These are phyloP conservation scores for Dione vanillae DNA, from an alignment of 2,888 invertebrate species.

Conservation along the genomic window DNA sequence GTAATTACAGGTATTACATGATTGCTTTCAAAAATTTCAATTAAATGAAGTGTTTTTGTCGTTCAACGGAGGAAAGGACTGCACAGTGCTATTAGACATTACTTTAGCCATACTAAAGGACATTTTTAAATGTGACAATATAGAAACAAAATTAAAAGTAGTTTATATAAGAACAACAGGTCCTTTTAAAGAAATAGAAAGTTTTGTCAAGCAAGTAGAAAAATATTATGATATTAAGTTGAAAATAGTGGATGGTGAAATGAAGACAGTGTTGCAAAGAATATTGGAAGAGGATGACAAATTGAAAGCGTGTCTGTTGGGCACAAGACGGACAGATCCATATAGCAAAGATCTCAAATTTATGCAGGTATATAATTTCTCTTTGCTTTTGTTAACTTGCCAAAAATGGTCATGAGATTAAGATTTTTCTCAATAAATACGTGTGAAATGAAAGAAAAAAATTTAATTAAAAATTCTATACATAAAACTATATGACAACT, in stretches of 20 bases:
- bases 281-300: slow-evolving; percentile 84
- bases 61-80: slow-evolving; percentile 99
- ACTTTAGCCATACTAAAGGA: slow-evolving; percentile 64
- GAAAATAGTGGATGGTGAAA: slow-evolving; percentile 86
- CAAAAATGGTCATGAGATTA: no score
- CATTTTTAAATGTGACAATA: slow-evolving; percentile 59
- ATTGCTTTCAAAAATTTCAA: slow-evolving; percentile 86
- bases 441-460: no score
- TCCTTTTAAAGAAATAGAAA: slow-evolving; percentile 93
- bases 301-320: slow-evolving; percentile 95
- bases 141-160: slow-evolving; percentile 84
- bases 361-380: slow-evolving; percentile 86
- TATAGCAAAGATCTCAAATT: slow-evolving; percentile 86
- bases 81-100: slow-evolving; percentile 91
- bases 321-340: slow-evolving; percentile 95
- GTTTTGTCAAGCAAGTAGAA: slow-evolving; percentile 90
- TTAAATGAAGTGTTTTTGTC: slow-evolving; percentile 92
- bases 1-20: slow-evolving; percentile 83
- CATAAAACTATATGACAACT: no score
- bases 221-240: slow-evolving; percentile 90
- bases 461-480: no score
- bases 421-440: no score
- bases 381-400: background rate
- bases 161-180: slow-evolving; percentile 92
- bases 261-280: slow-evolving; percentile 88